Evolutionary conservation across 1,140 invertebrate species (phyloP).

Genomic region (Gyrodactylus salaris): DNA sequence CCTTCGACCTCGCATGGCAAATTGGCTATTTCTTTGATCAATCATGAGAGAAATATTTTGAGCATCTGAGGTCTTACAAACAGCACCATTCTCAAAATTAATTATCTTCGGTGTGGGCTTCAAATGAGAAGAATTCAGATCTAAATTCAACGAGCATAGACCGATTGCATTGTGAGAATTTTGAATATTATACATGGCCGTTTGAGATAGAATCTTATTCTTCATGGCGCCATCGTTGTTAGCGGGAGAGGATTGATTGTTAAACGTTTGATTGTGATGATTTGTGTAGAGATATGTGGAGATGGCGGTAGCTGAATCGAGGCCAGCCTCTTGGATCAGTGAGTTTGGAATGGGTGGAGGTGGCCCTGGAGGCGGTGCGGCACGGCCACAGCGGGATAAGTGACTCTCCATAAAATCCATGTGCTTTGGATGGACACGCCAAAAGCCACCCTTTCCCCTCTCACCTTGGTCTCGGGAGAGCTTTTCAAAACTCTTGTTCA

Average conservation of each 20-base stretch:
- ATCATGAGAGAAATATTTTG: too few relatives aligned
- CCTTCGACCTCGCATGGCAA: not conserved
- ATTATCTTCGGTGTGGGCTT: too few relatives aligned
- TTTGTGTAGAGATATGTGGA: not conserved
- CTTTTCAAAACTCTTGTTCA: slow-evolving; percentile 5
- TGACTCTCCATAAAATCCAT: not conserved
- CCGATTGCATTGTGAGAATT: too few relatives aligned
- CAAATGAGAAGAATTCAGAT: too few relatives aligned
- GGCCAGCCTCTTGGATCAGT: not conserved
- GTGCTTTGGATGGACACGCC: not conserved
- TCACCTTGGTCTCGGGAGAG: not conserved
- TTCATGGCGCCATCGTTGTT: too few relatives aligned
- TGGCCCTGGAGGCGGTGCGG: not conserved
- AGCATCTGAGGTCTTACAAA: too few relatives aligned
- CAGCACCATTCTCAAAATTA: too few relatives aligned
- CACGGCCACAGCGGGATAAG: not conserved
- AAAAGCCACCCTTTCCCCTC: slow-evolving; percentile 3
- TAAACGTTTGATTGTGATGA: not conserved
- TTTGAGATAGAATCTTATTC: too few relatives aligned
- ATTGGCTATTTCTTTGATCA: too few relatives aligned
- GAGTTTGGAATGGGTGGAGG: not conserved
- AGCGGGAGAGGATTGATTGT: too few relatives aligned
- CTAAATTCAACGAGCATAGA: too few relatives aligned
- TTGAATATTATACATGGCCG: too few relatives aligned
- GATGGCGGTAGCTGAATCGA: not conserved